Percentiles rank a stretch among this genome's conserved stretches.
Evolutionary conservation across 2,113 vertebrate genomes (phyloP).

Genomic region (Rhinolophus ferrumequinum): DNA sequence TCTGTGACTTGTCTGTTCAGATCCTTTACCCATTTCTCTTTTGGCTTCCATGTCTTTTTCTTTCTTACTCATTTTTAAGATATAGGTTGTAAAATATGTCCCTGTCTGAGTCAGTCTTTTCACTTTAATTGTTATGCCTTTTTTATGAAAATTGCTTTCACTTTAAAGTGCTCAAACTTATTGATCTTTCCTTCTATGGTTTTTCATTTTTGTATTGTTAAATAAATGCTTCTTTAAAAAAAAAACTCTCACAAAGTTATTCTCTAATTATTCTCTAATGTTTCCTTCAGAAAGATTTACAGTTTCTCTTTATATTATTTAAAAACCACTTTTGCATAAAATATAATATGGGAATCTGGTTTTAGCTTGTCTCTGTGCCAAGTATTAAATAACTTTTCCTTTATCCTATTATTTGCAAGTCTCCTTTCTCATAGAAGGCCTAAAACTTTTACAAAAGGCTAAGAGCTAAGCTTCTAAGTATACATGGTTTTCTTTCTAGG

Average conservation of each 20-base stretch:
- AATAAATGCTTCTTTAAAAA: background rate
- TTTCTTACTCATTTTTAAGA: background rate
- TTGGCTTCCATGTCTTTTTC: background rate
- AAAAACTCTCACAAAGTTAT: background rate
- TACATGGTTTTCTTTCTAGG: background rate
- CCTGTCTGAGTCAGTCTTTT: background rate
- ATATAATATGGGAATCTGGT: background rate
- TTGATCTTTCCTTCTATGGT: background rate
- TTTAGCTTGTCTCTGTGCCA: background rate
- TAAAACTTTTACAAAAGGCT: background rate
- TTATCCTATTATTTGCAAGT: background rate
- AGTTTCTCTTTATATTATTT: background rate
- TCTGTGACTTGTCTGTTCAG: background rate
- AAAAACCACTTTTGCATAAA: constrained; percentile 2
- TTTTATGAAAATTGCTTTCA: constrained; percentile 20
- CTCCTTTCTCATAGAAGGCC: background rate
- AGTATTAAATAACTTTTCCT: background rate
- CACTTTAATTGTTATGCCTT: background rate
- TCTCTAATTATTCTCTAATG: background rate
- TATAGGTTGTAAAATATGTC: background rate
- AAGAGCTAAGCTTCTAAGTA: background rate
- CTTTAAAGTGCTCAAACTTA: background rate
- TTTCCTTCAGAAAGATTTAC: background rate
- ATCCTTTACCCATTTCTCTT: background rate
- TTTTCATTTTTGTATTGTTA: background rate